Percentiles rank a stretch among this genome's conserved stretches.
Evolutionary conservation across 1,140 invertebrate species (phyloP).

Genomic region (Bombus confusus): DNA sequence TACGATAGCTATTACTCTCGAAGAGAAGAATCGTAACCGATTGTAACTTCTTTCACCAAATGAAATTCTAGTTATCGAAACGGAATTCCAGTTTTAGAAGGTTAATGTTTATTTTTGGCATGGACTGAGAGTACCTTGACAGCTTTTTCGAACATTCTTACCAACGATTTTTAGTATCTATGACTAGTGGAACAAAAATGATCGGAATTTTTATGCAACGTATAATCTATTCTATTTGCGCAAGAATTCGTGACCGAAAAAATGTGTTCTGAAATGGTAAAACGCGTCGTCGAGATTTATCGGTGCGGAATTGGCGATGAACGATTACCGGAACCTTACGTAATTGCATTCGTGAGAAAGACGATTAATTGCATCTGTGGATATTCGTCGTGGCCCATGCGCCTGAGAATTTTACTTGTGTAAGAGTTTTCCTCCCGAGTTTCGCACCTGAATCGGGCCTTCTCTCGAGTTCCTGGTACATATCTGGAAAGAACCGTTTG

Average conservation of each 20-base stretch:
- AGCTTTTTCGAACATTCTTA: background rate
- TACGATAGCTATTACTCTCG: background rate
- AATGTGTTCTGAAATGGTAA: slow-evolving; percentile 45
- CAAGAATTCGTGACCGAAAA: background rate
- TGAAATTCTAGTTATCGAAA: background rate
- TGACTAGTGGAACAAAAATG: background rate
- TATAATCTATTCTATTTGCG: slow-evolving; percentile 12
- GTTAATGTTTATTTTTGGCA: background rate
- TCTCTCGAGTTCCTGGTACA: background rate
- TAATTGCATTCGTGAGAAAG: slow-evolving; percentile 39
- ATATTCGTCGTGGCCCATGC: background rate
- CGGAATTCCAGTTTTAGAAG: background rate
- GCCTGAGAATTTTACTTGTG: background rate
- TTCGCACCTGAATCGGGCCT: slow-evolving; percentile 16
- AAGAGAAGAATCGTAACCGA: background rate
- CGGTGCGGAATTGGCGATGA: slow-evolving; percentile 39
- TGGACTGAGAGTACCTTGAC: background rate
- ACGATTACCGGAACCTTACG: slow-evolving; percentile 34
- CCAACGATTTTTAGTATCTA: background rate
- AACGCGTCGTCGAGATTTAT: slow-evolving; percentile 40
- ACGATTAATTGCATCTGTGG: background rate
- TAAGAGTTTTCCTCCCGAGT: background rate
- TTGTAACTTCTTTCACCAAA: background rate
- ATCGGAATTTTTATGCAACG: background rate
- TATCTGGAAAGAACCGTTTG: background rate